A percentile compares a stretch with the other conserved stretches of the same genome.
phyloP scores from a whole-genome alignment of 2,888 invertebrate species.

The Acrobasis repandana region DNA sequence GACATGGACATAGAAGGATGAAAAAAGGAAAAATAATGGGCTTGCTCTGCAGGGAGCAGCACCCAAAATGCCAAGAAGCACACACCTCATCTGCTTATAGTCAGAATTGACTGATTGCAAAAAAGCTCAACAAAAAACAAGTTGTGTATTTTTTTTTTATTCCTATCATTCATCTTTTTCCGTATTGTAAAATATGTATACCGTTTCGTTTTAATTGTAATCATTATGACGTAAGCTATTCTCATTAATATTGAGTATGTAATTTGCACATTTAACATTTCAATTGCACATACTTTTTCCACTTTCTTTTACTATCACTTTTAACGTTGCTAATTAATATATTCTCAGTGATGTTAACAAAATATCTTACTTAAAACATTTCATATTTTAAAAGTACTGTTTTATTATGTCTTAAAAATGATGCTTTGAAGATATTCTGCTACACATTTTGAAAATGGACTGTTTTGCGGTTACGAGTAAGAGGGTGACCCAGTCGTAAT shows the following conservation, averaged over 20 bases:
- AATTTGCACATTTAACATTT: not conserved
- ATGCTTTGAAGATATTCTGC: not conserved
- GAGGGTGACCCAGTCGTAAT: constrained; percentile 5
- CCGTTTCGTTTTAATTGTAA: not conserved
- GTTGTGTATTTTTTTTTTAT: no score
- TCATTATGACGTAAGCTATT: not conserved
- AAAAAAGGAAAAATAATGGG: no score
- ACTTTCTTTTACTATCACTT: constrained; percentile 9
- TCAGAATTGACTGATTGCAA: no score
- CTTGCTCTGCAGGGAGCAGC: no score
- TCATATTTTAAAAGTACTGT: not conserved
- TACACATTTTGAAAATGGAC: not conserved
- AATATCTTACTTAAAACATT: not conserved
- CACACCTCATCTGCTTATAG: no score
- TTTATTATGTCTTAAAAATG: not conserved
- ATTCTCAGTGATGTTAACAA: not conserved
- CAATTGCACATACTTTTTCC: constrained; percentile 4
- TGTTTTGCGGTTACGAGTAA: not conserved
- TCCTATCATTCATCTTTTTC: no score
- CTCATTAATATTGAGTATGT: not conserved
- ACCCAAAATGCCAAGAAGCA: no score
- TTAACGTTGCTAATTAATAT: constrained; percentile 4
- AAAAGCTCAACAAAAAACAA: no score
- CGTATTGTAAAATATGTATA: not conserved
- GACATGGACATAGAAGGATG: no score